Percentiles rank a stretch among this genome's conserved stretches.
phyloP scores from a whole-genome alignment of 2,113 vertebrate genomes.

The Poeciliopsis turrubarensis region DNA sequence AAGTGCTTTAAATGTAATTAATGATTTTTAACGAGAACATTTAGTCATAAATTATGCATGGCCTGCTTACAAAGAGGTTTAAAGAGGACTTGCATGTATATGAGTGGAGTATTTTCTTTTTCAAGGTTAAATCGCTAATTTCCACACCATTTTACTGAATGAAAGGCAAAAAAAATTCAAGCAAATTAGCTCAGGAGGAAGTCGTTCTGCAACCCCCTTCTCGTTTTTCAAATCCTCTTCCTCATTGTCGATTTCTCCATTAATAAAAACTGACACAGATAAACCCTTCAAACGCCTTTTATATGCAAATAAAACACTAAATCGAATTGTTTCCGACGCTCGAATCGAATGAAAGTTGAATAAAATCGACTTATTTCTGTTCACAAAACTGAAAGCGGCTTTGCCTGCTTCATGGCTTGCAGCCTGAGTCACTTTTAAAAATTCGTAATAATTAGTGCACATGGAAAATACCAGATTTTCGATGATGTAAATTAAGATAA shows the following conservation, averaged over 20 bases:
- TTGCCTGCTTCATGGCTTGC: neutral
- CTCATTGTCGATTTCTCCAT: slow-evolving; percentile 67
- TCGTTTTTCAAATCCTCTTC: slow-evolving; percentile 71
- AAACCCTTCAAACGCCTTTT: slow-evolving; percentile 48
- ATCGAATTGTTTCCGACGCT: slow-evolving; percentile 80
- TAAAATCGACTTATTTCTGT: neutral
- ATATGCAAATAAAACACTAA: slow-evolving; percentile 17
- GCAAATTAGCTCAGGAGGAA: slow-evolving; percentile 56
- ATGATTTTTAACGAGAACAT: no score
- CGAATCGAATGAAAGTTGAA: slow-evolving; percentile 50
- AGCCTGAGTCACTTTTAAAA: slow-evolving; percentile 66
- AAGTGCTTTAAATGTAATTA: neutral
- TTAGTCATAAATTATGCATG: no score
- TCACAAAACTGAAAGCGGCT: slow-evolving; percentile 55
- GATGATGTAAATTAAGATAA: slow-evolving; percentile 81
- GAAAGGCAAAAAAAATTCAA: slow-evolving; percentile 20
- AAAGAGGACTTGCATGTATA: neutral
- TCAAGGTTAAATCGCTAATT: slow-evolving; percentile 7
- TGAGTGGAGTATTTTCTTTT: neutral
- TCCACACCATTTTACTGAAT: neutral
- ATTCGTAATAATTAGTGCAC: slow-evolving; percentile 83
- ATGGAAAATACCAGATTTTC: slow-evolving; percentile 52
- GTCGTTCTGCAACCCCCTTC: slow-evolving; percentile 57
- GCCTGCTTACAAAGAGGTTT: neutral
- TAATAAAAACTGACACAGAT: slow-evolving; percentile 79